phyloP scores from a whole-genome alignment of 2,888 invertebrate genomes.

The Alloscopus bannaensis region DNA sequence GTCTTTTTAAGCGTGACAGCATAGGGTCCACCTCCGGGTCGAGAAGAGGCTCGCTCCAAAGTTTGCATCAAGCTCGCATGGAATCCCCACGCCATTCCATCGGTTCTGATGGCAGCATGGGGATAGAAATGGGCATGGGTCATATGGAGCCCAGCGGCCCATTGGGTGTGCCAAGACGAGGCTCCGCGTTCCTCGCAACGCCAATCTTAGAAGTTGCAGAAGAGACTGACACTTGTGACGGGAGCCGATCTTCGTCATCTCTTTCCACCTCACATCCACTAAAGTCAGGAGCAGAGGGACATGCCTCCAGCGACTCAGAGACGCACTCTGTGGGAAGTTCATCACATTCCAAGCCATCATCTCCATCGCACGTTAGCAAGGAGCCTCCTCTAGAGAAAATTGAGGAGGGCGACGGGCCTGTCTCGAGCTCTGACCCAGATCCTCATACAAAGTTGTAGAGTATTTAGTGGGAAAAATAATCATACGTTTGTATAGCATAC shows the following conservation, averaged over 20 bases:
- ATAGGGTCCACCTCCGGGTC: slow-evolving; percentile 82
- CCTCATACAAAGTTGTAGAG: slow-evolving; percentile 51
- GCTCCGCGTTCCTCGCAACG: slow-evolving; percentile 68
- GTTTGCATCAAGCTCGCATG: slow-evolving; percentile 66
- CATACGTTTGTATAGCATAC: neutral
- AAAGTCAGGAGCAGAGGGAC: slow-evolving; percentile 19
- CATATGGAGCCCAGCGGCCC: slow-evolving; percentile 25
- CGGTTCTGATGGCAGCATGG: slow-evolving; percentile 66
- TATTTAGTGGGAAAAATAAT: neutral
- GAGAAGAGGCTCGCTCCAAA: slow-evolving; percentile 70
- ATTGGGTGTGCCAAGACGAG: slow-evolving; percentile 64
- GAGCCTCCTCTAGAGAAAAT: slow-evolving; percentile 55
- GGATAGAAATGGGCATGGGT: slow-evolving; percentile 40
- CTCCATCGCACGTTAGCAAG: slow-evolving; percentile 48
- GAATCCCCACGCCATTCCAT: slow-evolving; percentile 73
- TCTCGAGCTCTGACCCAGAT: slow-evolving; percentile 26
- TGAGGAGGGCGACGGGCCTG: slow-evolving; percentile 49
- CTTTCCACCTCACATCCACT: slow-evolving; percentile 31
- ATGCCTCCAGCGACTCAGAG: slow-evolving; percentile 8
- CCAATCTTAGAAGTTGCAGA: slow-evolving; percentile 68
- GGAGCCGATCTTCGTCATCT: slow-evolving; percentile 34
- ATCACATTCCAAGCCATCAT: slow-evolving; percentile 47
- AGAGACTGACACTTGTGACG: slow-evolving; percentile 71
- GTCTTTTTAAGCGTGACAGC: slow-evolving; percentile 90
- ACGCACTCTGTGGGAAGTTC: slow-evolving; percentile 14